These are phyloP conservation scores for Andrena hattorfiana DNA, from an alignment of 2,888 invertebrate species.

Conservation along the genomic window DNA sequence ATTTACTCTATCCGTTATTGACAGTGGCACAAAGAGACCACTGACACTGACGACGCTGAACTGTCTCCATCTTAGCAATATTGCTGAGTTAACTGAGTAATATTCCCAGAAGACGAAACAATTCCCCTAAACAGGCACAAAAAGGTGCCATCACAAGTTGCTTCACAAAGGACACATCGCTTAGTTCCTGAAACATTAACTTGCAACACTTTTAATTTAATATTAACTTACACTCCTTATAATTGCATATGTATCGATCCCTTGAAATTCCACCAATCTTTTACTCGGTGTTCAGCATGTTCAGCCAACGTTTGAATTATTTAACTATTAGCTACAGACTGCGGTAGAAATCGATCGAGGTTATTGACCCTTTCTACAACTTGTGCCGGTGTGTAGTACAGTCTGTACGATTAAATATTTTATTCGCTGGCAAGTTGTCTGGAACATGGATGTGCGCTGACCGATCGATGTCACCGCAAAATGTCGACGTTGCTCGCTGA, in stretches of 20 bases:
- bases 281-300: not conserved
- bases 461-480: conserved; percentile 60
- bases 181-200: not conserved
- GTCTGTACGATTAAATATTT: conserved; percentile 63
- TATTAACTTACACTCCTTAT: too few species aligned
- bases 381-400: conserved; percentile 4
- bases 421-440: conserved; percentile 48
- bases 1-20: too few species aligned
- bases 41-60: too few species aligned
- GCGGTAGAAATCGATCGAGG: conserved; percentile 49
- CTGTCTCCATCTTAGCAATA: too few species aligned
- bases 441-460: conserved; percentile 18
- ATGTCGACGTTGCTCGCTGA: conserved; percentile 29
- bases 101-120: too few species aligned
- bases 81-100: too few species aligned
- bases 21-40: too few species aligned
- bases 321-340: conserved; percentile 19
- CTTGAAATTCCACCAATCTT: not conserved
- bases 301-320: conserved; percentile 1
- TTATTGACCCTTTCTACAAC: conserved; percentile 45
- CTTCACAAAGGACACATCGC: too few species aligned
- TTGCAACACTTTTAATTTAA: not conserved
- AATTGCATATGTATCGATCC: not conserved
- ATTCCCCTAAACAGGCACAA: too few species aligned
- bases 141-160: too few species aligned